A percentile compares a stretch with the other conserved stretches of the same genome.
phyloP scores from a whole-genome alignment of 1,140 invertebrate species.

The Drosophila mojavensis region DNA sequence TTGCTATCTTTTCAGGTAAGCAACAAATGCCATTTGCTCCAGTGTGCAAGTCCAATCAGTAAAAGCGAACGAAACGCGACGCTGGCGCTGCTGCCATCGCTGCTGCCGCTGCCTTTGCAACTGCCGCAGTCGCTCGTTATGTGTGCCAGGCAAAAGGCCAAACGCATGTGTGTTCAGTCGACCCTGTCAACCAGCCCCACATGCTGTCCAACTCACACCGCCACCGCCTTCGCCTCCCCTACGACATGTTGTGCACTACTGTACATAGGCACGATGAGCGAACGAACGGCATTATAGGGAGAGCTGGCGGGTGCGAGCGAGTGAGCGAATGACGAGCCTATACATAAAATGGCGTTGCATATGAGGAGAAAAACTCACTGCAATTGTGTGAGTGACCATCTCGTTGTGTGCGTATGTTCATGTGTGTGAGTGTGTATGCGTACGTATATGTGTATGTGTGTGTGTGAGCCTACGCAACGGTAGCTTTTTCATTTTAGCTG shows the following conservation, averaged over 20 bases:
- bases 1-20: slow-evolving; percentile 28
- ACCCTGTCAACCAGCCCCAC: slow-evolving; percentile 36
- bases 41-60: slow-evolving; percentile 70
- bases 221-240: neutral
- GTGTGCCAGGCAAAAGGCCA: slow-evolving; percentile 80
- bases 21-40: slow-evolving; percentile 3
- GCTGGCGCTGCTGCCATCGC: slow-evolving; percentile 37
- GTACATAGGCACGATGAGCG: slow-evolving; percentile 34
- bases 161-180: slow-evolving; percentile 71
- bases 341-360: slow-evolving; percentile 62
- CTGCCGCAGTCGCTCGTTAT: slow-evolving; percentile 57
- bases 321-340: slow-evolving; percentile 59
- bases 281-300: slow-evolving; percentile 17
- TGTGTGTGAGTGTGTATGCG: neutral
- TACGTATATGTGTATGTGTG: slow-evolving; percentile 14
- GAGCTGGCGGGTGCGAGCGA: slow-evolving; percentile 38
- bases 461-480: slow-evolving; percentile 58
- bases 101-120: slow-evolving; percentile 7
- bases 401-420: slow-evolving; percentile 9
- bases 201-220: neutral
- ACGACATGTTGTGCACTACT: slow-evolving; percentile 20
- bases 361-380: slow-evolving; percentile 59
- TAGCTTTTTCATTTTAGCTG: slow-evolving; percentile 40
- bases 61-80: slow-evolving; percentile 62
- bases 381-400: slow-evolving; percentile 30